Conservation (phyloP, 2,797 vertebrate species). For the Coregonus ussuriensis region DNA sequence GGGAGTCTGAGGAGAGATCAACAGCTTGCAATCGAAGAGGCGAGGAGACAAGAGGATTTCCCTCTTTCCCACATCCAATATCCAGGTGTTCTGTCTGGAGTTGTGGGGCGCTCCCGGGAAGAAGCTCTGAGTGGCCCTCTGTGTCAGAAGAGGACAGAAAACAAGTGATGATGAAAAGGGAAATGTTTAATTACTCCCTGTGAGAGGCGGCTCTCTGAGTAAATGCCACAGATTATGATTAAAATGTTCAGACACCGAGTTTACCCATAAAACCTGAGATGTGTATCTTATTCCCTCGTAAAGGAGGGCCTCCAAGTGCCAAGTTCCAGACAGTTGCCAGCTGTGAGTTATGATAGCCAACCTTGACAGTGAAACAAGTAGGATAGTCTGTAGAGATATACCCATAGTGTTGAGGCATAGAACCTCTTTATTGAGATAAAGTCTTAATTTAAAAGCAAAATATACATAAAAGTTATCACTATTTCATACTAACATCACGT, state of each 20-base stretch:
- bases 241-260: background rate
- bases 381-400: background rate
- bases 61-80: conserved; percentile 13
- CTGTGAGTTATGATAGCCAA: background rate
- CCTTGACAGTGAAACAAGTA: background rate
- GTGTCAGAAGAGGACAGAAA: background rate
- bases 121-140: background rate
- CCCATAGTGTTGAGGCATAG: background rate
- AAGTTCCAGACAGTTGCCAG: background rate
- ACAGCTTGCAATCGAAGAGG: conserved; percentile 21
- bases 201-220: background rate
- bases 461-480: no score
- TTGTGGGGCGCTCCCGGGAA: background rate
- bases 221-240: background rate
- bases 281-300: background rate
- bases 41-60: conserved; percentile 17
- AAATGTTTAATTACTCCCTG: background rate
- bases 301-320: background rate
- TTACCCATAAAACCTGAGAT: background rate
- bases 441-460: no score
- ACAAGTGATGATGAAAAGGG: background rate
- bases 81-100: conserved; percentile 20
- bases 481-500: no score
- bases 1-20: background rate
- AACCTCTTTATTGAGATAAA: background rate